Evolutionary conservation across 2,113 vertebrate species (phyloP), one percentile per base, ranked within the genome.

Genomic region (Oophaga pumilio): DNA sequence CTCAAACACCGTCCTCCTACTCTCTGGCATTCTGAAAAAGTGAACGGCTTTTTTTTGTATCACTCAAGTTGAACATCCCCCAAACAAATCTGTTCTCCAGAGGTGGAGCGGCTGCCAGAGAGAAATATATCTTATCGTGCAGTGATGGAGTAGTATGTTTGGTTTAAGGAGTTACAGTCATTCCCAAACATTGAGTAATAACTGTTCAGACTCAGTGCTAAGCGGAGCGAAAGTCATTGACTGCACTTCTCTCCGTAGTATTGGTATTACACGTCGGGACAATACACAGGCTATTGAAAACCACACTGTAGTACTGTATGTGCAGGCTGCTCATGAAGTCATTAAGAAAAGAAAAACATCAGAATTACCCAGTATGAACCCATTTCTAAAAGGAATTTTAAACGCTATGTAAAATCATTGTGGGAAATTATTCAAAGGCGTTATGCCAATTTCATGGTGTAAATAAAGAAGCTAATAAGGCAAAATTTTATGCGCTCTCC

Each of bases 61-160:
- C 81, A 88, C 57, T 88, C 81, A 88, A 64, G 59, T 74, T 84
- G 79, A 68, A 88, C 81, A 84, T 83, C 81, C 69, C 79, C 86
- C 79, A 88, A 83, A 76, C 79, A 88, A 88, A 88, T 88, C 69
- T 88, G 79, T 83, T 88, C 86, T 83, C 80, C 86, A 87, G 86
- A 82, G 68, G 78, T 87, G 78, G 66, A 83, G 69, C 80, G 60
- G 64, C 86, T 88, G 86, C 86, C 86, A 88, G 86, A 83, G 66
- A 80, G 59, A 68, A 76, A 76, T 88, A 88, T 88, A 88, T 88
- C 80, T 88, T 88, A 83, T 88, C 78, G 12, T 53, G 43, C 43
- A 53, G 80, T 66, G 80, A 77, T 76, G 86, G 79, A 60, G 66
- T 20, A 83, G 86, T 77, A 83, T 64, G 79, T 82, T 87, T 82